Base-by-base conservation (phyloP, 92 coral and sea anemone species). In the Blastomussa wellsi region DNA sequence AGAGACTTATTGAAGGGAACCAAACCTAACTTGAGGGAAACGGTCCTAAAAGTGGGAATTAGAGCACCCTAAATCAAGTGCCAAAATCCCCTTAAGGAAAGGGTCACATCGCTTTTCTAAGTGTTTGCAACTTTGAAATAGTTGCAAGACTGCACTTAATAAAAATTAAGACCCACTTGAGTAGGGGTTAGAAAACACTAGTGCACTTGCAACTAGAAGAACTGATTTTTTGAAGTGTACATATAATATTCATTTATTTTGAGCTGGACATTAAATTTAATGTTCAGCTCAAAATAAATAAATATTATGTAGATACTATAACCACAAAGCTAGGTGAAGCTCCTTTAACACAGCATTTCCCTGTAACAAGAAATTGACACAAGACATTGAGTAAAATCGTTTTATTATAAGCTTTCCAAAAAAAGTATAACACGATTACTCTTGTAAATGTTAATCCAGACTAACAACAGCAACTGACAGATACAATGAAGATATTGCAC, bases 251-350 rank as follows among this genome's bases (percentile, higher is more conserved):
- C 22, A 52, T 52, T 22, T 15, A 15, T 4, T 52, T 52, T 52
- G 59, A 52, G 59, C 22, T 0, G 17, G n/a, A 39, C 22, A 86
- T 79, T 65, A 82, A 78, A 38, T 55, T 57, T 48, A 82, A 86
- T 60, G 84, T 59, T 7, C 20, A 59, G 72, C 87, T 78, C 55
- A 90, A 69, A 76, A 90, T 87, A 72, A 72, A 87, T 60, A 87
- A 51, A 17, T 28, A 39, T 7, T 39, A 39, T 39, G n/a, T 39
- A 39, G 44, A 39, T 7, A 39, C 3, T 39, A 3, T 39, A 39
- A 39, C 44, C 7, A 7, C 44, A 39, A 3, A 55, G 62, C 62
- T 55, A 16, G n/a, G 62, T 55, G 6, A 55, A 51, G 57, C 57
- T 51, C 17, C 52, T 51, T 51, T 62, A 65, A 65, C 15, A 65